Evolutionary conservation across 2,888 invertebrate genomes (phyloP), one percentile per base, ranked within the genome.

Genomic region (Neria commutata): DNA sequence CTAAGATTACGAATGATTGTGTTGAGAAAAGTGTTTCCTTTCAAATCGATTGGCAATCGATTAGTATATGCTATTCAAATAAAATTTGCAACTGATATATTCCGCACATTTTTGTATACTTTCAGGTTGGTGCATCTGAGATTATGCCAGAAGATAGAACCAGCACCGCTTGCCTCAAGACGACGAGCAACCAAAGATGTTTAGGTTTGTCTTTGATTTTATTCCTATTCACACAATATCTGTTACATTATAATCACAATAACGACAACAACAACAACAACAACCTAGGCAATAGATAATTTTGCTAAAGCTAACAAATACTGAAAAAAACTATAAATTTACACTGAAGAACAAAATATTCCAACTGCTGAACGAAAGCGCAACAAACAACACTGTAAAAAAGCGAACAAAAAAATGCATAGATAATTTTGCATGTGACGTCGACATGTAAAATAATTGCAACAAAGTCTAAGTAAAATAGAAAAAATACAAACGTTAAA

Each of bases 181-280:
- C 68, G 57, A 66, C 80, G 72, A 74, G 75, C 64, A 77, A 81
- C 72, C 80, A 80, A 71, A 79, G 77, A 76, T 81, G 81, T 69
- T 77, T 81, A 81, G 81, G 81, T 81, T 81, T 81, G 81, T 81
- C 78, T 71, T 72, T 81, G 54, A 60, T 76, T 66, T 72, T 72
- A 65, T 67, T 75, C 69, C 63, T 70, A 63, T 69, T 72, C 64
- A 69, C 67, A 61, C 74, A 72, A 68, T 42, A 42, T 42, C 50
- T 70, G 61, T 67, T 73, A 63, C 70, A 63, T 65, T 65, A 70
- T 58, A 71, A 70, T 67, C 73, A 56, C 64, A 73, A 73, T 65
- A 68, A 71, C 60, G 70, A 67, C 71, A 67, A 62, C 72, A 63
- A 67, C 65, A 68, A 71, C 53, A 60, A 49, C 26, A 64, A 62